A percentile compares a stretch with the other conserved stretches of the same genome.
These are phyloP conservation scores for Ecliptopera silaceata DNA, from an alignment of 2,888 invertebrate species.

Conservation along the genomic window DNA sequence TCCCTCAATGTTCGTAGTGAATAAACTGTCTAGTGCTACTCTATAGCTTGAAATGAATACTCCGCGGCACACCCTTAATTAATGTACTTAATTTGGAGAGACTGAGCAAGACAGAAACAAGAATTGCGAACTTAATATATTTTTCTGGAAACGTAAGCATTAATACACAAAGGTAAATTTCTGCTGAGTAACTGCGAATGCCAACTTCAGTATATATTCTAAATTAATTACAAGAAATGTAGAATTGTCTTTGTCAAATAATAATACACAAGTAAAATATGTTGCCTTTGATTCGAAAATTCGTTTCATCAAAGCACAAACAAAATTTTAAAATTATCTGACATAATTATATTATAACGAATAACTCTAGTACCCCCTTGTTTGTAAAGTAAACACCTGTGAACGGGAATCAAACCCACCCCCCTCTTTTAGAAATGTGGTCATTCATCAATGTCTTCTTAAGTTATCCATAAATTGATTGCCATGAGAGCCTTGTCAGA, in stretches of 20 bases:
- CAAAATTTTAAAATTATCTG: background rate
- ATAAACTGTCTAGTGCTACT: background rate
- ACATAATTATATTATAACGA: background rate
- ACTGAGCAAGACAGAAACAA: constrained; percentile 41
- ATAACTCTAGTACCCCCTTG: background rate
- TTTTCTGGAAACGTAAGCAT: constrained; percentile 39
- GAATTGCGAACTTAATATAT: constrained; percentile 59
- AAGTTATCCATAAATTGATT: background rate
- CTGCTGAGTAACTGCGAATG: constrained; percentile 11
- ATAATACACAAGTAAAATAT: too few species aligned
- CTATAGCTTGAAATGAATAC: background rate
- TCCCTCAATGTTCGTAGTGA: background rate
- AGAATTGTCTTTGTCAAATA: too few species aligned
- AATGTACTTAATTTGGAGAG: constrained; percentile 30
- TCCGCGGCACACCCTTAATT: constrained; percentile 28
- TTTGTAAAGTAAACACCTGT: constrained; percentile 53
- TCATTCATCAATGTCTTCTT: constrained; percentile 51
- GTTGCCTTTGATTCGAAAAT: too few species aligned
- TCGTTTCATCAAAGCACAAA: too few species aligned
- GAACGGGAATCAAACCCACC: constrained; percentile 42
- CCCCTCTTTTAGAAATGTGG: constrained; percentile 40
- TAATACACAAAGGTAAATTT: constrained; percentile 37
- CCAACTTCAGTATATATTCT: background rate
- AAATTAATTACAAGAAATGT: too few species aligned
- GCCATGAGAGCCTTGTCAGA: background rate